A percentile compares a stretch with the other conserved stretches of the same genome.
These are phyloP conservation scores for Rana temporaria DNA, from an alignment of 2,113 vertebrate genomes.

Conservation along the genomic window DNA sequence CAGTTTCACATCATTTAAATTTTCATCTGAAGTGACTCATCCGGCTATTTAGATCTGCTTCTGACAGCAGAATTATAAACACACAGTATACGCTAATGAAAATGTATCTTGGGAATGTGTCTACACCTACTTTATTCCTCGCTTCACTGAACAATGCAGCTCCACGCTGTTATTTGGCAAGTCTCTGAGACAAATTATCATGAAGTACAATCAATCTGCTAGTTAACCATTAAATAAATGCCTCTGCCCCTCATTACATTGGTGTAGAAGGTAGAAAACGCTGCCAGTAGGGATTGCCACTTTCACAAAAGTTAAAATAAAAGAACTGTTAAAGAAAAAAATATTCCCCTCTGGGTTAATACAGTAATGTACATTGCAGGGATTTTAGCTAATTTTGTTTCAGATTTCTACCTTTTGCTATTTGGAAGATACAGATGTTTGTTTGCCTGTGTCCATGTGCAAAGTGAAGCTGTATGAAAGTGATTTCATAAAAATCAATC, in stretches of 20 bases:
- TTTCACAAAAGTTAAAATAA: too few relatives aligned
- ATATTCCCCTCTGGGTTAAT: too few relatives aligned
- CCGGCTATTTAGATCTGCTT: neutral
- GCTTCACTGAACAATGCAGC: neutral
- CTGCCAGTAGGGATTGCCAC: too few relatives aligned
- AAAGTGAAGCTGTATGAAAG: too few relatives aligned
- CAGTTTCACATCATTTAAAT: constrained; percentile 30
- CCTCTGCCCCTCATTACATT: neutral
- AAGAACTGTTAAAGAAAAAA: too few relatives aligned
- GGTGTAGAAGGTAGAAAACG: too few relatives aligned
- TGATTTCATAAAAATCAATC: too few relatives aligned
- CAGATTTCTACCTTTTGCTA: too few relatives aligned
- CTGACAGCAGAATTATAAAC: neutral
- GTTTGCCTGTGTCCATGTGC: too few relatives aligned
- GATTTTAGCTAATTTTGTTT: too few relatives aligned
- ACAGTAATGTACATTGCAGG: too few relatives aligned
- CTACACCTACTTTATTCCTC: neutral
- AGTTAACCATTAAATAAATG: neutral
- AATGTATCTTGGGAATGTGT: neutral
- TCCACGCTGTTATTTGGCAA: neutral
- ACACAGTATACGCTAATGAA: neutral
- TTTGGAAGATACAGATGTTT: too few relatives aligned
- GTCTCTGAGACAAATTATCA: neutral
- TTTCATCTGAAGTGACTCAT: constrained; percentile 18
- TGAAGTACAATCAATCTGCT: neutral